phyloP scores from a whole-genome alignment of 2,888 invertebrate genomes.

The Kryphioiulus occultus region DNA sequence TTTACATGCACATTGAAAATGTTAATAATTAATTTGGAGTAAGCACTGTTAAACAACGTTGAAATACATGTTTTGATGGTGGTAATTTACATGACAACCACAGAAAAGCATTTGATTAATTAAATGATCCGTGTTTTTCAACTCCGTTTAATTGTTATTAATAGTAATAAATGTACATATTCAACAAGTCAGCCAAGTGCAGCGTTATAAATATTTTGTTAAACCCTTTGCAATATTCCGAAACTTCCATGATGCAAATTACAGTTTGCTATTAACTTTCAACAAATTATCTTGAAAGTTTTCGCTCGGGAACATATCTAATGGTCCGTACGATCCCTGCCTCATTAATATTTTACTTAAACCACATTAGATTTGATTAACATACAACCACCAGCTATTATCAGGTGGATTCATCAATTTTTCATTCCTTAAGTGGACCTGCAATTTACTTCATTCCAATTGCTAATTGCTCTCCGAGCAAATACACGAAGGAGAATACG shows the following conservation, averaged over 20 bases:
- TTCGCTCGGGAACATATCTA: background rate
- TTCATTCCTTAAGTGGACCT: background rate
- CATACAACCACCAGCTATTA: conserved; percentile 21
- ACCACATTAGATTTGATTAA: conserved; percentile 28
- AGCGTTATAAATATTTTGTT: background rate
- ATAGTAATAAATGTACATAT: no score
- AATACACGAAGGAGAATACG: background rate
- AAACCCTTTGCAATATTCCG: background rate
- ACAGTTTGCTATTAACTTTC: background rate
- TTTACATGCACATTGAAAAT: no score
- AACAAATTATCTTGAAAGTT: background rate
- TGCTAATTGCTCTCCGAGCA: background rate
- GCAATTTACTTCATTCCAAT: background rate
- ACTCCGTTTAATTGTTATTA: no score
- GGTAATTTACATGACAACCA: no score
- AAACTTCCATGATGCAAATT: background rate
- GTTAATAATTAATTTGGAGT: no score
- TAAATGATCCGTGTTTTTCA: no score
- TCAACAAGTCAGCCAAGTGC: no score
- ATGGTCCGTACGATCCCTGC: background rate
- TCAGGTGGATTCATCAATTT: conserved; percentile 28
- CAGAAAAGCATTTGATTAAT: no score
- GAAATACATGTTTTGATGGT: no score
- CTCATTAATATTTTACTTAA: background rate
- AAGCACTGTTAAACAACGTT: no score